These are phyloP conservation scores for Noctua comes DNA, from an alignment of 2,888 invertebrate species.

Conservation along the genomic window DNA sequence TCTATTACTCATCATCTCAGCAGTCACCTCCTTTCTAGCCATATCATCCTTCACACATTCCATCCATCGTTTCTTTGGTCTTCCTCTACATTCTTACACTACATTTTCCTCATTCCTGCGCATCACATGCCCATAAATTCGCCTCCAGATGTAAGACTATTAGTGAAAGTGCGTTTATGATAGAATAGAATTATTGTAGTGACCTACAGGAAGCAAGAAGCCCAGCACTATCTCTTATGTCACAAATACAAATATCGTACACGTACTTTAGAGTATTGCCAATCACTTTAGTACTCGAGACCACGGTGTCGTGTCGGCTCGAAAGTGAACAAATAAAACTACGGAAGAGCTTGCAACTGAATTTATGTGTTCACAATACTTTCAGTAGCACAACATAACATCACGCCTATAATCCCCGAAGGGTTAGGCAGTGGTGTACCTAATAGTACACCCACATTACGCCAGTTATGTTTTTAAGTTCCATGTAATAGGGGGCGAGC, in stretches of 20 bases:
- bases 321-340: conserved; percentile 1
- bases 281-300: conserved; percentile 32
- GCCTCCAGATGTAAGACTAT: background rate
- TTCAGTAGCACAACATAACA: background rate
- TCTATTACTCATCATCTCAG: too few species aligned
- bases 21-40: too few species aligned
- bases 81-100: too few species aligned
- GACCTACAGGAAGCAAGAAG: background rate
- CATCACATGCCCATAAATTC: too few species aligned
- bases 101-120: too few species aligned
- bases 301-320: background rate
- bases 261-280: conserved; percentile 22
- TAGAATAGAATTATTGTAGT: background rate
- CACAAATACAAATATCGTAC: conserved; percentile 4
- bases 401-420: too few species aligned
- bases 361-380: background rate
- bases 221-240: background rate
- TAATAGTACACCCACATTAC: too few species aligned
- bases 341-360: background rate
- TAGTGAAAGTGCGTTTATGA: background rate
- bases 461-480: too few species aligned
- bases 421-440: too few species aligned
- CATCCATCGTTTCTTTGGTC: too few species aligned
- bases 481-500: too few species aligned
- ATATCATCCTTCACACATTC: too few species aligned